These are phyloP conservation scores for Ypsolopha sequella DNA, from an alignment of 2,888 invertebrate genomes.

Conservation along the genomic window DNA sequence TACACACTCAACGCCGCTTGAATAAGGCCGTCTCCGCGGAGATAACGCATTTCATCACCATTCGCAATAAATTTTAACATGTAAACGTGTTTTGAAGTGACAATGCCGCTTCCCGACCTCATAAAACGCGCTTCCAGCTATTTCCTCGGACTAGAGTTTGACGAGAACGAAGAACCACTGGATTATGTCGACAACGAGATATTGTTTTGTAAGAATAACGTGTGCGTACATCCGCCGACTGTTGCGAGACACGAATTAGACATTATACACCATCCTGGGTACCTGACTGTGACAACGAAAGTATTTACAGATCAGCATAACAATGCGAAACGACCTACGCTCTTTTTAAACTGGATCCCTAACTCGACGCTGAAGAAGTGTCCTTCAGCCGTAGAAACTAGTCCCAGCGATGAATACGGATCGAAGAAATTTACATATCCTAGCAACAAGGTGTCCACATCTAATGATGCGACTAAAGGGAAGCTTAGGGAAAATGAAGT, in stretches of 20 bases:
- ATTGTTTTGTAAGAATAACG: constrained; percentile 94
- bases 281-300: constrained; percentile 89
- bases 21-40: constrained; percentile 43
- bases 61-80: constrained; percentile 25
- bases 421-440: constrained; percentile 33
- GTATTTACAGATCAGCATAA: constrained; percentile 84
- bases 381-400: constrained; percentile 79
- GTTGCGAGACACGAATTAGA: constrained; percentile 86
- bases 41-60: constrained; percentile 23
- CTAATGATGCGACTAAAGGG: constrained; percentile 17
- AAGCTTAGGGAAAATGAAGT: constrained; percentile 50
- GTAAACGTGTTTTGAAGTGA: constrained; percentile 28
- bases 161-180: constrained; percentile 69
- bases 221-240: constrained; percentile 95
- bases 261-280: constrained; percentile 91
- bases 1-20: constrained; percentile 36
- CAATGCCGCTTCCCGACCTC: constrained; percentile 83
- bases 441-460: constrained; percentile 27
- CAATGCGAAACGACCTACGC: constrained; percentile 81
- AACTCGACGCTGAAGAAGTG: constrained; percentile 90
- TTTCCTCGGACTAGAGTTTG: constrained; percentile 78
- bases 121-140: constrained; percentile 84
- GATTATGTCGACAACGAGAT: constrained; percentile 87
- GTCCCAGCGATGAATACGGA: constrained; percentile 47
- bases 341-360: constrained; percentile 95